phyloP scores from a whole-genome alignment of 1,140 invertebrate species.

The Coenobita brevimanus region DNA sequence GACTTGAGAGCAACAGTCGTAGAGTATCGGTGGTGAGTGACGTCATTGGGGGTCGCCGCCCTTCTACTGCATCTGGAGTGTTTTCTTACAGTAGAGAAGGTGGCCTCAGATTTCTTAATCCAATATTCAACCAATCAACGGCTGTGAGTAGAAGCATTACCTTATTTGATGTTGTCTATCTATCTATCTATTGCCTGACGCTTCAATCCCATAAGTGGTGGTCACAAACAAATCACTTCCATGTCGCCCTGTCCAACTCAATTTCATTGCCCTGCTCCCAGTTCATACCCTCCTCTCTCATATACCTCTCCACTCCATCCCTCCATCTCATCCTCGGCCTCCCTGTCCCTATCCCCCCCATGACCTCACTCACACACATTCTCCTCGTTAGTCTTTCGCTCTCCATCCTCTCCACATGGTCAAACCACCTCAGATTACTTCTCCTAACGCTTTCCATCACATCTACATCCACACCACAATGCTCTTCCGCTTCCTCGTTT shows the following conservation, averaged over 20 bases:
- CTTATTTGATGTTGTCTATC: background rate
- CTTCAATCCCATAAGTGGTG: background rate
- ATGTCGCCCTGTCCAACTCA: background rate
- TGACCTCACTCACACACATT: too few relatives aligned
- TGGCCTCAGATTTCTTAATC: slow-evolving; percentile 53
- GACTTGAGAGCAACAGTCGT: slow-evolving; percentile 47
- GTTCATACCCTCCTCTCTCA: too few relatives aligned
- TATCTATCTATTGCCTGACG: background rate
- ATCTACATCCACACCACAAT: too few relatives aligned
- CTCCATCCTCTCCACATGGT: too few relatives aligned
- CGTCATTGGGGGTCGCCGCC: slow-evolving; percentile 33
- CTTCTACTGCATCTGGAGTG: slow-evolving; percentile 26
- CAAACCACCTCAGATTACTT: too few relatives aligned
- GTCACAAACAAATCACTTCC: background rate
- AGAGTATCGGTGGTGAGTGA: slow-evolving; percentile 51
- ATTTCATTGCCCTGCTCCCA: too few relatives aligned
- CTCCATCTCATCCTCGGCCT: too few relatives aligned
- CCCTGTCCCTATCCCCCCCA: too few relatives aligned
- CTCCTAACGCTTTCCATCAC: too few relatives aligned
- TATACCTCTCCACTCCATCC: too few relatives aligned
- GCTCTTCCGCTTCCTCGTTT: too few relatives aligned
- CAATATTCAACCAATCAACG: slow-evolving; percentile 59
- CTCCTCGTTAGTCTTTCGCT: too few relatives aligned
- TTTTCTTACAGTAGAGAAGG: slow-evolving; percentile 49
- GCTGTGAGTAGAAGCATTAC: slow-evolving; percentile 29